Evolutionary conservation across 2,888 invertebrate species (phyloP).

Genomic region (Pogonocherus hispidulus): DNA sequence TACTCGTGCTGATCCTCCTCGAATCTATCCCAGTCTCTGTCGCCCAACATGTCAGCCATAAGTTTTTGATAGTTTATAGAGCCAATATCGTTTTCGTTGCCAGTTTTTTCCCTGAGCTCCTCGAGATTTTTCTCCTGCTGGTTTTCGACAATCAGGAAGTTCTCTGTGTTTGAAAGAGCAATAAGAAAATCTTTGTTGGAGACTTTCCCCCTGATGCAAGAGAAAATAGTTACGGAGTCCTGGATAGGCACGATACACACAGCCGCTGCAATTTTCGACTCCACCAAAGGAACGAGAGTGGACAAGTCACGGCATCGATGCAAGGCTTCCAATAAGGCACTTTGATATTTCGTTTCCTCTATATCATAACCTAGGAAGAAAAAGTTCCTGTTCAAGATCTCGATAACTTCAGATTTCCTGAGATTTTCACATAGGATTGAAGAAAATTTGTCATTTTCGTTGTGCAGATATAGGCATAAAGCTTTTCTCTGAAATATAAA

Average conservation of each 20-base stretch:
- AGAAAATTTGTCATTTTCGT: conserved; percentile 54
- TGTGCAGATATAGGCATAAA: conserved; percentile 59
- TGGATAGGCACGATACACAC: conserved; percentile 51
- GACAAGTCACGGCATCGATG: conserved; percentile 46
- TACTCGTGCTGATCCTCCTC: conserved; percentile 70
- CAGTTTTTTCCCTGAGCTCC: conserved; percentile 31
- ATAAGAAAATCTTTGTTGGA: conserved; percentile 44
- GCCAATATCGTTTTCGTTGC: conserved; percentile 51
- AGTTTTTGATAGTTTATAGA: conserved; percentile 69
- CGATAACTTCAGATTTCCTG: conserved; percentile 44
- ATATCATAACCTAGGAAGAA: conserved; percentile 61
- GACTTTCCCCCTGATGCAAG: conserved; percentile 40
- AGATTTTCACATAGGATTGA: conserved; percentile 54
- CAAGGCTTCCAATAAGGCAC: conserved; percentile 51
- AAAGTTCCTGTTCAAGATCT: conserved; percentile 52
- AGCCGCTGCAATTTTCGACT: conserved; percentile 43
- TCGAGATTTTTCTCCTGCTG: conserved; percentile 45
- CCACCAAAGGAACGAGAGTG: conserved; percentile 42
- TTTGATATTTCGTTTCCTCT: conserved; percentile 50
- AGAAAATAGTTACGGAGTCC: conserved; percentile 27
- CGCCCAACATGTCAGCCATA: conserved; percentile 73
- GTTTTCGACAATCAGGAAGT: conserved; percentile 46
- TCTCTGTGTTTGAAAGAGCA: conserved; percentile 48
- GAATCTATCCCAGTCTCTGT: conserved; percentile 72
- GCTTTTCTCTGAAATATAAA: conserved; percentile 53